Evolutionary conservation across 2,888 invertebrate genomes (phyloP).

Genomic region (Hyalella azteca): DNA sequence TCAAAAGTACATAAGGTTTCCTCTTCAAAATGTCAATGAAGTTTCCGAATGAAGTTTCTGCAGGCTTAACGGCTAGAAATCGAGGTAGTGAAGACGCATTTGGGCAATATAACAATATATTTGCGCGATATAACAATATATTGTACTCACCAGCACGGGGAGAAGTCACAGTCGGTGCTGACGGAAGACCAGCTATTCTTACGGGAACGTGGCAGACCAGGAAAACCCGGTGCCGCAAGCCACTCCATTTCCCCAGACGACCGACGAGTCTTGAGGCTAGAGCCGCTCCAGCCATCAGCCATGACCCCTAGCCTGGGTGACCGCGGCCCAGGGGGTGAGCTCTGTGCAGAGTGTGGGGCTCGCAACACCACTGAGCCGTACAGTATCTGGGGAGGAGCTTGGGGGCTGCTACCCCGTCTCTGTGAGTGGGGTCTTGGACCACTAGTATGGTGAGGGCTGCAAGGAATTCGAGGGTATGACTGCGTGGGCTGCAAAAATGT

Average conservation of each 20-base stretch:
- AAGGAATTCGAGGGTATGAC: background rate
- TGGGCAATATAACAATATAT: no score
- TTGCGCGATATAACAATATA: background rate
- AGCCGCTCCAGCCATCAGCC: conserved; percentile 22
- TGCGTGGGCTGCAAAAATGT: no score
- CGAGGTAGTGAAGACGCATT: no score
- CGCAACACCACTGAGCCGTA: background rate
- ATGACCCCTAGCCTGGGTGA: background rate
- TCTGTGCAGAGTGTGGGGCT: conserved; percentile 16
- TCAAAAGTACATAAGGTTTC: no score
- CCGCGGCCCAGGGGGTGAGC: conserved; percentile 20
- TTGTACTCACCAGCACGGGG: conserved; percentile 53
- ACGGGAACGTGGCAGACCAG: conserved; percentile 40
- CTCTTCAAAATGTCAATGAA: no score
- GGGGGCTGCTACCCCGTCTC: conserved; percentile 26
- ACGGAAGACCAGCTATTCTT: conserved; percentile 52
- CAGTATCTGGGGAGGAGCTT: conserved; percentile 22
- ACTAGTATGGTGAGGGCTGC: background rate
- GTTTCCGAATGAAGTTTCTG: no score
- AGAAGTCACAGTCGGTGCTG: conserved; percentile 48
- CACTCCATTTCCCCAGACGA: conserved; percentile 56
- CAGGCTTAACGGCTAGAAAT: no score
- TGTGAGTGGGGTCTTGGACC: background rate
- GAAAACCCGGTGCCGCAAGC: conserved; percentile 48
- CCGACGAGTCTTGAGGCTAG: conserved; percentile 2